Evolutionary conservation across 2,113 vertebrate genomes (phyloP), one percentile per base, ranked within the genome.

Genomic region (Melanostigma gelatinosum): DNA sequence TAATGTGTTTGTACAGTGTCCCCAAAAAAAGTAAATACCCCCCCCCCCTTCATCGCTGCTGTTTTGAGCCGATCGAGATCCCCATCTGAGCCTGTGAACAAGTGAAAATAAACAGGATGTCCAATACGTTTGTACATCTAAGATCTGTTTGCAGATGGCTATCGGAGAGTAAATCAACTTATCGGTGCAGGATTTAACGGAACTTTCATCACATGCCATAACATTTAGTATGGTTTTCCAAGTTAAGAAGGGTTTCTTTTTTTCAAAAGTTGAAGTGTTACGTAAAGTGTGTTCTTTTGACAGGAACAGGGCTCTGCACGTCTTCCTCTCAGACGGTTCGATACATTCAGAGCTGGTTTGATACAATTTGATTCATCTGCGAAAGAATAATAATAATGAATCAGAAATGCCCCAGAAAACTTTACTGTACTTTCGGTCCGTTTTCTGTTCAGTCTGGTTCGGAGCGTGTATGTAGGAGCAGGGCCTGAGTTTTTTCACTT

Each of bases 21-120:
- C 15, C 20, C 61, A 6, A 66, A 77, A 65, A 79, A 88, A 83
- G 77, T 78, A 83, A 86, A 83, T 77, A 57, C 36, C 36, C 36
- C 38, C 29, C 29, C 42, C 22, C 34, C 42, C 22, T 24, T 55
- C 18, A 6, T 24, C n/a, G 76, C 87, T 84, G 58, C 79, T 46
- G 72, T 80, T 77, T 75, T 58, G 24, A 78, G 66, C 67, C 22
- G 4, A 38, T 71, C 24, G 1, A 24, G 70, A 76, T 84, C 72
- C 24, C 42, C 4, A 27, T 64, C 46, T 61, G 46, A 85, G 73
- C 64, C 77, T 77, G 82, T 20, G 32, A 66, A 76, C 75, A 72
- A 36, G 72, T 32, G 46, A 82, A 89, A 88, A 90, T 81, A 87
- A 85, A 88, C 83, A 77, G 71, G 80, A 84, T 70, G 80, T 77